These are phyloP conservation scores for Climacteris rufus DNA, from an alignment of 2,113 vertebrate genomes.

Conservation along the genomic window DNA sequence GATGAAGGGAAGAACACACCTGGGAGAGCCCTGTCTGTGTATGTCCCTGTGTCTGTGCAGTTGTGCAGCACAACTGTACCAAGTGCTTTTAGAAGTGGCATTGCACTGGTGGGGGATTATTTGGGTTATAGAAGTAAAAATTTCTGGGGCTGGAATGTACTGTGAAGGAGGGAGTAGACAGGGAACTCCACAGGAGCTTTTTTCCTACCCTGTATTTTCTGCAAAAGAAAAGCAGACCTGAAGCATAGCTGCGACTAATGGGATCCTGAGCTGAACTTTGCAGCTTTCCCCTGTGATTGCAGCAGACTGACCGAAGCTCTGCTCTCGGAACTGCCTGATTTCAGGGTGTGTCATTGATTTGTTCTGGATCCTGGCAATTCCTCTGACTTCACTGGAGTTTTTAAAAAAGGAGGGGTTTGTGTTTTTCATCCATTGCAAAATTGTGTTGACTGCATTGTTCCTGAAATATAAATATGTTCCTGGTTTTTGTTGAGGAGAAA, in stretches of 20 bases:
- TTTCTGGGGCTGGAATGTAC: neutral
- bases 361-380: slow-evolving; percentile 23
- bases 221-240: neutral
- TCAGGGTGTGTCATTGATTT: slow-evolving; percentile 45
- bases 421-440: neutral
- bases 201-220: neutral
- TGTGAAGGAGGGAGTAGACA: neutral
- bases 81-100: neutral
- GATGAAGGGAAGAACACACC: neutral
- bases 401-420: neutral
- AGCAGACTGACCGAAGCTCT: neutral
- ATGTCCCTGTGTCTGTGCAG: neutral
- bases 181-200: neutral
- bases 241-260: neutral
- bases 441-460: neutral
- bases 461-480: neutral
- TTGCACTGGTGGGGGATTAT: neutral
- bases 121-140: neutral
- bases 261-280: slow-evolving; percentile 26
- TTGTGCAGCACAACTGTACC: neutral
- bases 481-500: neutral
- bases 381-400: slow-evolving; percentile 27
- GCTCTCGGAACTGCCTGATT: neutral
- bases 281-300: neutral
- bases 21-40: neutral